phyloP scores from a whole-genome alignment of 2,797 vertebrate genomes.

The Spinibarbus caldwelli region DNA sequence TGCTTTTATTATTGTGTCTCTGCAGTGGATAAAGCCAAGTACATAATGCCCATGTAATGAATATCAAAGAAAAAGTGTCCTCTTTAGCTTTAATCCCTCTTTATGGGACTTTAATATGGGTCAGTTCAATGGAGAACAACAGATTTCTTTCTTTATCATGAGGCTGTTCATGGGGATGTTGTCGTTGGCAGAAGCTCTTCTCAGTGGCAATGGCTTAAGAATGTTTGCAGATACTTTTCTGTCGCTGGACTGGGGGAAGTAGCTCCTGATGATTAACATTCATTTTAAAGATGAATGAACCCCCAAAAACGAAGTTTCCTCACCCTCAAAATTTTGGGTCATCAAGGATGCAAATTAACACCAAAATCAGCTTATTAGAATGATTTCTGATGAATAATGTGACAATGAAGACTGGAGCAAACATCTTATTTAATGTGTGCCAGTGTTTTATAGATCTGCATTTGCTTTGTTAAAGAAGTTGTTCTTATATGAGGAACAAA shows the following conservation, averaged over 20 bases:
- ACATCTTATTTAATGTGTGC: background rate
- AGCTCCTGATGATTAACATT: conserved; percentile 15
- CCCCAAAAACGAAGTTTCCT: no score
- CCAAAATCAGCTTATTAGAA: background rate
- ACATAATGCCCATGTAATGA: conserved; percentile 36
- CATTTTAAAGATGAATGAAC: background rate
- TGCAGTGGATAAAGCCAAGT: conserved; percentile 18
- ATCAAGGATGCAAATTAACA: background rate
- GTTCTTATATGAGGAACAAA: conserved; percentile 12
- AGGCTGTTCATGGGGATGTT: conserved; percentile 42
- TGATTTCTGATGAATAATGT: background rate
- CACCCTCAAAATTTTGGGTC: background rate
- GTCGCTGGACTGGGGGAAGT: background rate
- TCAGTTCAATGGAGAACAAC: conserved; percentile 45
- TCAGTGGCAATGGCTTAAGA: conserved; percentile 1
- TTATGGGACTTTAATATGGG: conserved; percentile 42
- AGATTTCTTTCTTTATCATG: conserved; percentile 34
- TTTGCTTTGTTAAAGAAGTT: background rate
- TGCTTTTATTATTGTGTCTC: conserved; percentile 40
- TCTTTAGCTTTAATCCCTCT: conserved; percentile 43
- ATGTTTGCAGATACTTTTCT: conserved; percentile 37
- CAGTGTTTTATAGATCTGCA: background rate
- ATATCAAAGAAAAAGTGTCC: conserved; percentile 44
- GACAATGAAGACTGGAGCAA: background rate
- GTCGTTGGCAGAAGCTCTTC: conserved; percentile 36